Evolutionary conservation across 2,888 invertebrate species (phyloP), one percentile per base, ranked within the genome.

Genomic region (Ferrisia virgata): DNA sequence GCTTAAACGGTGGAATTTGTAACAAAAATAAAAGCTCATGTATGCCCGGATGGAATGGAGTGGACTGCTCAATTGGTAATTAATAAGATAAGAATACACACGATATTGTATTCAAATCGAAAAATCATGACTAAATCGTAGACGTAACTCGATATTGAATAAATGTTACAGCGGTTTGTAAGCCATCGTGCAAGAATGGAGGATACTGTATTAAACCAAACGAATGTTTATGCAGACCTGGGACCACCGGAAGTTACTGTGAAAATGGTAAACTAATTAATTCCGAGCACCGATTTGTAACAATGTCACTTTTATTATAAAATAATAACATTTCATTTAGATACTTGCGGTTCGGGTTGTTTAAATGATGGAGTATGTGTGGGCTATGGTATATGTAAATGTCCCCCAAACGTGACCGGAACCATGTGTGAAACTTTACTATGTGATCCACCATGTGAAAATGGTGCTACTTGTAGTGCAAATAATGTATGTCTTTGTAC

Each of bases 401-500:
- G 90, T 86, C 89, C 89, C 0, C 87, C 87, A 47, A 87, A 88
- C 85, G 87, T 87, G 64, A 87, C 88, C 36, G 89, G 89, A 1
- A 85, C 87, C 15, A 85, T 86, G 11, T 89, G 89, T 85, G 87
- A 87, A 53, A 85, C 85, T 13, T 87, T 87, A 9, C 86, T 89
- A 11, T 90, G 90, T 86, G 87, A 88, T 69, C 89, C 89, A 2
- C 86, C 88, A 0, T 90, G 90, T 87, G 87, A 88, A 82, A 89
- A 90, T 86, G 89, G 89, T 1, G 90, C 90, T 1, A 86, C 87
- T 2, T 90, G 90, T 86, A 86, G 88, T 0, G 87, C 88, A 8
- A 89, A 89, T 11, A 89, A 90, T 85, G 87, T 87, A 76, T 90
- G 90, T 86, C 86, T 88, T 28, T 90, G 90, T 86, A 88, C 88